Conservation (phyloP, 2,888 invertebrate species). For the Heliconius sara region DNA sequence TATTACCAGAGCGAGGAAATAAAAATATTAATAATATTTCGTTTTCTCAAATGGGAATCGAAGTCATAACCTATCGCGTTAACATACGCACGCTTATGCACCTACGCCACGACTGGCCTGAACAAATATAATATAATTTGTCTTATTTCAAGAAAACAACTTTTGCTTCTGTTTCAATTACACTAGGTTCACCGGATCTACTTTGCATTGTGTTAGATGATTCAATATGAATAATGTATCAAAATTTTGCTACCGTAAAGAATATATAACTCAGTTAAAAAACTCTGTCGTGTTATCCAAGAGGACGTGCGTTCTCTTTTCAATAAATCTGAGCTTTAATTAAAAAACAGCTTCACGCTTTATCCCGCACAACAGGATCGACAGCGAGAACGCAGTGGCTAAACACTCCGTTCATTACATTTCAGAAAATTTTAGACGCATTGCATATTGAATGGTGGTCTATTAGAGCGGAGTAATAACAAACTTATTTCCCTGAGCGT, state of each 20-base stretch:
- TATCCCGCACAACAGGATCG: not conserved
- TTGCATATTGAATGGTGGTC: not conserved
- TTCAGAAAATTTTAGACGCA: not conserved
- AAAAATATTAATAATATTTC: too few species aligned
- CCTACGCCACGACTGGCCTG: too few species aligned
- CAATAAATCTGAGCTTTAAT: not conserved
- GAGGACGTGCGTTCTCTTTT: not conserved
- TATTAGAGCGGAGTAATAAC: too few species aligned
- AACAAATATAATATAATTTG: too few species aligned
- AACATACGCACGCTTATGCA: too few species aligned
- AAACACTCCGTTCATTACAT: not conserved
- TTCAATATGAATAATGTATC: not conserved
- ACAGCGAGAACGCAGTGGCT: not conserved
- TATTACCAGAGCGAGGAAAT: too few species aligned
- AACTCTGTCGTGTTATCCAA: not conserved
- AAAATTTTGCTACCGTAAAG: not conserved
- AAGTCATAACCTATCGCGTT: too few species aligned
- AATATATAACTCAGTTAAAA: not conserved
- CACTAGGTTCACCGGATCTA: not conserved
- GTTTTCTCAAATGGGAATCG: too few species aligned
- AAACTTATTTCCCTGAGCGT: too few species aligned
- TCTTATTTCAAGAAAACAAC: too few species aligned
- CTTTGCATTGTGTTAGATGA: not conserved
- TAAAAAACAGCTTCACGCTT: not conserved
- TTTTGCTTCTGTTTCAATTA: too few species aligned